Evolutionary conservation across 2,113 vertebrate genomes (phyloP), one percentile per base, ranked within the genome.

Genomic region (Grammomys surdaster): DNA sequence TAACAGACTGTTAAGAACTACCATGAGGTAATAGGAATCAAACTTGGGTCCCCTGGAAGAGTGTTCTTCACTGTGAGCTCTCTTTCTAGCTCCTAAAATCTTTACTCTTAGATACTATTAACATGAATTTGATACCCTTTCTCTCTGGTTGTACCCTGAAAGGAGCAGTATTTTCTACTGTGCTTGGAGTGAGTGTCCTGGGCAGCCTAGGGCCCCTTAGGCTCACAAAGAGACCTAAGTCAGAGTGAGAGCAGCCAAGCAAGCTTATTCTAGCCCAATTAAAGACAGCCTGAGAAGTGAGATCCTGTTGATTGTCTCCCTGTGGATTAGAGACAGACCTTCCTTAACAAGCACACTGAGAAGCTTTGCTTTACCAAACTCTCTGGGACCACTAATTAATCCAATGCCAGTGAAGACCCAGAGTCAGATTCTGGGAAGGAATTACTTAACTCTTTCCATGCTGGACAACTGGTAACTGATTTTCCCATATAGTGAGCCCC

Each of bases 241-340:
- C 60, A 69, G 77, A 90, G 93, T 24, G 80, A 76, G 67, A 90
- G 51, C 84, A 81, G 20, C 86, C 26, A 48, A 46, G 80, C 89
- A 72, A 90, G 70, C 91, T 89, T 81, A n/a, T 86, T 77, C 36
- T 6, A 24, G 91, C 75, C 97, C 98, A 99, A 99, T 99, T 99
- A 99, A 97, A 97, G 54, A 63, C 65, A 88, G 97, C 95, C 93
- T 96, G 98, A 4, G 3, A 19, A n/a, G 98, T 97, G 96, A 98
- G 98, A 98, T 43, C 86, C 98, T 97, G 95, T 97, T 99, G 99
- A 99, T 99, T 99, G 99, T 98, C 88, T 99, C 99, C 99, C 91
- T 70, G 98, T 77, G 99, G 99, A 99, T 99, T 99, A 98, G 96
- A 98, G 97, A 87, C 95, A 96, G 97, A 95, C 97, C 97, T 97